phyloP scores from a whole-genome alignment of 2,888 invertebrate genomes.

The Pinctada fucata region DNA sequence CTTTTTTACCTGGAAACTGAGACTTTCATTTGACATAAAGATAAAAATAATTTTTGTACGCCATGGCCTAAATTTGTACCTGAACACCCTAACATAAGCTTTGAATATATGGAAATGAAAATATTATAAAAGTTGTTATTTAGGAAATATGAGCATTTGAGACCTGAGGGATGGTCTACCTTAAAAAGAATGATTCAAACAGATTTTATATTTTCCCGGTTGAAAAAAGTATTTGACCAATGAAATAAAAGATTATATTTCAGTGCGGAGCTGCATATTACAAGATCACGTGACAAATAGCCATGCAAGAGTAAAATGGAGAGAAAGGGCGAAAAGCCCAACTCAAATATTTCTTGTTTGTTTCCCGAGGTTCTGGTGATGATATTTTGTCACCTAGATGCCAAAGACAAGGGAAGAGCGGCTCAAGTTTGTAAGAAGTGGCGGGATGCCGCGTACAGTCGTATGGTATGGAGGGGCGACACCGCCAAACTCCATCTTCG shows the following conservation, averaged over 20 bases:
- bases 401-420: slow-evolving; percentile 91
- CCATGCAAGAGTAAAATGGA: slow-evolving; percentile 56
- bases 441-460: slow-evolving; percentile 94
- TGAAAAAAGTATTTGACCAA: slow-evolving; percentile 19
- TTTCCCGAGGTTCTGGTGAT: slow-evolving; percentile 95
- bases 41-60: too few species aligned
- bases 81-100: too few species aligned
- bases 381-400: slow-evolving; percentile 92
- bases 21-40: too few species aligned
- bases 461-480: slow-evolving; percentile 95
- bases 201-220: slow-evolving; percentile 15
- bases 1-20: too few species aligned
- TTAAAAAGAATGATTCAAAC: too few species aligned
- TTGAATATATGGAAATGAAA: too few species aligned
- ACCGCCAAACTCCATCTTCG: slow-evolving; percentile 93
- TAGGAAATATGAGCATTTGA: too few species aligned
- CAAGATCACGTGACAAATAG: slow-evolving; percentile 39
- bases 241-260: slow-evolving; percentile 6
- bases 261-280: slow-evolving; percentile 21
- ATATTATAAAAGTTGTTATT: too few species aligned
- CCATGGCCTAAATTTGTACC: too few species aligned
- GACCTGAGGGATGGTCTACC: too few species aligned
- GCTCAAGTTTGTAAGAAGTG: slow-evolving; percentile 90
- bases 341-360: slow-evolving; percentile 85
- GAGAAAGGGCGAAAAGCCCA: slow-evolving; percentile 46